Conservation (phyloP, 2,113 vertebrate genomes). For the Sylvicapra grimmia region DNA sequence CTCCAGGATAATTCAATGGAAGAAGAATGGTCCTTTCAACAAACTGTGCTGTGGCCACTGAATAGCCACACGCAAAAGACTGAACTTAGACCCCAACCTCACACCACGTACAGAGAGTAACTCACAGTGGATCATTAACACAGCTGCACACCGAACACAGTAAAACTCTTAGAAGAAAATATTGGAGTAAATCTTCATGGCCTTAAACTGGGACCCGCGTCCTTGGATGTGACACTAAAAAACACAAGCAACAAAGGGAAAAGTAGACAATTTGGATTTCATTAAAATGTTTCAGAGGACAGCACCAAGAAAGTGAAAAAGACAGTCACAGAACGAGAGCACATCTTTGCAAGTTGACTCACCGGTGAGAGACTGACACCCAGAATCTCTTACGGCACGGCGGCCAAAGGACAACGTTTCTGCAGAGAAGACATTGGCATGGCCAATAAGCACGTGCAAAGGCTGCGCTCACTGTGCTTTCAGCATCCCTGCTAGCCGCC, state of each 20-base stretch:
- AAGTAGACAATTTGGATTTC: neutral
- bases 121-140: neutral
- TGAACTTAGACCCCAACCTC: neutral
- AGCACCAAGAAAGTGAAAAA: neutral
- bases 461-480: neutral
- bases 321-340: neutral
- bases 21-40: neutral
- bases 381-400: rapidly evolving
- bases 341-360: neutral
- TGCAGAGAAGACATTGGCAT: too few relatives aligned
- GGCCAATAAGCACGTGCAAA: neutral
- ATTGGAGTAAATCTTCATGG: neutral
- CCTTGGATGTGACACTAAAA: neutral
- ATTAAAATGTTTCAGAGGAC: neutral
- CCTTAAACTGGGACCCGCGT: neutral
- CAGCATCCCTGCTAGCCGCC: rapidly evolving
- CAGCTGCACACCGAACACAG: neutral
- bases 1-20: too few relatives aligned
- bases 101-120: neutral
- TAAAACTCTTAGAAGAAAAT: neutral
- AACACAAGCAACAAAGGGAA: neutral
- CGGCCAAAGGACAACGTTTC: neutral
- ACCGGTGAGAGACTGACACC: too few relatives aligned
- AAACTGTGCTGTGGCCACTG: too few relatives aligned
- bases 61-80: rapidly evolving